Conservation (phyloP, 2,888 invertebrate species). For the Agrochola lychnidis region DNA sequence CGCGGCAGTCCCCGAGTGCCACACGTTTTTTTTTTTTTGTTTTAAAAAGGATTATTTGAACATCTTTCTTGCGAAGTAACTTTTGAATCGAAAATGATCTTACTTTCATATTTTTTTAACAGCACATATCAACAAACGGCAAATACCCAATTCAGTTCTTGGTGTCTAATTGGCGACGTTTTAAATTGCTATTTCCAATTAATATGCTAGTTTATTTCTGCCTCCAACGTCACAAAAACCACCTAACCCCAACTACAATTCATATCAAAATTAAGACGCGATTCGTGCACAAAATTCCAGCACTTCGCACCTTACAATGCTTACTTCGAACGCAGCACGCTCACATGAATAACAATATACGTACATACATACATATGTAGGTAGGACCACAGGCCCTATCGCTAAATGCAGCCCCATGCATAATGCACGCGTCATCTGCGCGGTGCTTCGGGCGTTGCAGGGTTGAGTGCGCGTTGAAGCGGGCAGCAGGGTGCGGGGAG, state of each 20-base stretch:
- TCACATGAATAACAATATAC: slow-evolving; percentile 66
- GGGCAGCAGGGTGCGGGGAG: slow-evolving; percentile 18
- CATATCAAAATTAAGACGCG: slow-evolving; percentile 4
- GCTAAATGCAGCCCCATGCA: slow-evolving; percentile 85
- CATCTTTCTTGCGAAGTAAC: neutral
- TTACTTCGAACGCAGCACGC: slow-evolving; percentile 57
- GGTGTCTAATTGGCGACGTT: neutral
- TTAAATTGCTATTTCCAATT: neutral
- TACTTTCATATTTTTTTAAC: neutral
- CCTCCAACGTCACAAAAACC: neutral
- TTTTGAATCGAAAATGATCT: neutral
- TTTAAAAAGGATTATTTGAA: neutral
- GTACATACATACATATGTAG: slow-evolving; percentile 63
- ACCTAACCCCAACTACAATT: neutral
- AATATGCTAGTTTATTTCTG: neutral
- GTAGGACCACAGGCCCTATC: slow-evolving; percentile 73
- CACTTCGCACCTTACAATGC: slow-evolving; percentile 49
- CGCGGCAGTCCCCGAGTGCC: too few relatives aligned
- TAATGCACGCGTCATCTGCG: slow-evolving; percentile 86
- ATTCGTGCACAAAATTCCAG: slow-evolving; percentile 38
- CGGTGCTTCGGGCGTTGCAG: slow-evolving; percentile 74
- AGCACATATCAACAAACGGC: neutral
- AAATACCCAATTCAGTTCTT: neutral
- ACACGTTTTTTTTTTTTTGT: too few relatives aligned
- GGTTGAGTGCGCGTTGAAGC: slow-evolving; percentile 62